A percentile compares a stretch with the other conserved stretches of the same genome.
These are phyloP conservation scores for Eleutherodactylus coqui DNA, from an alignment of 2,797 vertebrate genomes.

Conservation along the genomic window DNA sequence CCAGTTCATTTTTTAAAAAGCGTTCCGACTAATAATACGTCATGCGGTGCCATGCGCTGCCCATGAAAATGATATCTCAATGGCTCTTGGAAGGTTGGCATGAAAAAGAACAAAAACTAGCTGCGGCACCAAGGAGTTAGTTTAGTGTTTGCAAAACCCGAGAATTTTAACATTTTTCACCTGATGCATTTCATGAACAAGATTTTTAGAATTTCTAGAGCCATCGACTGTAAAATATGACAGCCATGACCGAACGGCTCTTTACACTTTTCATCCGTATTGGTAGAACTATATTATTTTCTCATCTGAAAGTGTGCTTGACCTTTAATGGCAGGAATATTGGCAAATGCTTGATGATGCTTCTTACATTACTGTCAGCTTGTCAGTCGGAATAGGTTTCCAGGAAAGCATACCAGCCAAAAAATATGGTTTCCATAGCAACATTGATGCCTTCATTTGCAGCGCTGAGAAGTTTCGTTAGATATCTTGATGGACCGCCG, in stretches of 20 bases:
- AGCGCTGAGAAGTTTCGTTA: not conserved
- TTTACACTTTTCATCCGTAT: not conserved
- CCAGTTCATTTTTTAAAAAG: too few species aligned
- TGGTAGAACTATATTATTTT: not conserved
- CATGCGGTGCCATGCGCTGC: too few species aligned
- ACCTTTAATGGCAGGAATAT: conserved; percentile 14
- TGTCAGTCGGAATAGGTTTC: conserved; percentile 30
- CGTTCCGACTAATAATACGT: too few species aligned
- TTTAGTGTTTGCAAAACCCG: too few species aligned
- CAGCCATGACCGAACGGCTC: too few species aligned
- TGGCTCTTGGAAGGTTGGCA: too few species aligned
- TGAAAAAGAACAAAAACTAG: too few species aligned
- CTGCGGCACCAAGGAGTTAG: too few species aligned
- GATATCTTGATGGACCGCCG: not conserved
- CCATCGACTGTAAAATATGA: not conserved
- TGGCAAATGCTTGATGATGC: not conserved
- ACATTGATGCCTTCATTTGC: conserved; percentile 20
- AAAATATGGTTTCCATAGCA: conserved; percentile 52
- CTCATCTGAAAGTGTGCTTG: not conserved
- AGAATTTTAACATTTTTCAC: too few species aligned
- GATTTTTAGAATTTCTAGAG: not conserved
- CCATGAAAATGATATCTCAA: too few species aligned
- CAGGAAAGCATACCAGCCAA: conserved; percentile 31
- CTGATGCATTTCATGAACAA: not conserved
- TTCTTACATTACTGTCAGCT: not conserved